Conservation (phyloP, 2,797 vertebrate genomes). For the Rhinoraja longicauda region DNA sequence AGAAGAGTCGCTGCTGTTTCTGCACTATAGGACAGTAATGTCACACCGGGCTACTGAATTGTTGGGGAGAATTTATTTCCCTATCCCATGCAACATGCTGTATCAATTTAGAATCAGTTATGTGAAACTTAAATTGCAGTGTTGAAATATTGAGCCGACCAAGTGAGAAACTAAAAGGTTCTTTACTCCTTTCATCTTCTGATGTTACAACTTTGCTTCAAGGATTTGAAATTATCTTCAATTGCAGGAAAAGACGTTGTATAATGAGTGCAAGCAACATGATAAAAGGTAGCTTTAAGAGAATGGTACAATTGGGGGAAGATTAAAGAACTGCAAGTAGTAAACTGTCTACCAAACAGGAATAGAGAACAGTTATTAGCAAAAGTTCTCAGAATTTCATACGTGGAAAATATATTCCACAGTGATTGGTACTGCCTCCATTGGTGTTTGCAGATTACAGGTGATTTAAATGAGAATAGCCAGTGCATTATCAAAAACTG, state of each 20-base stretch:
- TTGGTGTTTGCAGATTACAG: background rate
- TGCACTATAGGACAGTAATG: no score
- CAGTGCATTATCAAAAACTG: background rate
- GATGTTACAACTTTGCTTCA: background rate
- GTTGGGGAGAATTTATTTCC: background rate
- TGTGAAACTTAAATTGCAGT: background rate
- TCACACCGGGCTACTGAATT: background rate
- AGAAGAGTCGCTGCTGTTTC: no score
- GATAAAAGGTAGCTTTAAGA: background rate
- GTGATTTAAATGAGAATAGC: background rate
- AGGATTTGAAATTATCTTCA: background rate
- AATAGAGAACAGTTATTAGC: background rate
- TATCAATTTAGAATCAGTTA: background rate
- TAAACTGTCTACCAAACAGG: background rate
- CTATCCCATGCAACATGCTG: background rate
- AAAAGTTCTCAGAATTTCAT: background rate
- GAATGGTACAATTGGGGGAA: background rate
- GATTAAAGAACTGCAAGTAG: background rate
- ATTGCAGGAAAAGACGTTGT: background rate
- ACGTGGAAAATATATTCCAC: background rate
- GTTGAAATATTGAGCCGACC: background rate
- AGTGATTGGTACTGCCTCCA: background rate
- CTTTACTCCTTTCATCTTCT: background rate
- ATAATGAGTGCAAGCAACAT: background rate
- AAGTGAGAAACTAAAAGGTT: background rate